phyloP scores from a whole-genome alignment of 2,888 invertebrate genomes.

The Athetis lepigone region DNA sequence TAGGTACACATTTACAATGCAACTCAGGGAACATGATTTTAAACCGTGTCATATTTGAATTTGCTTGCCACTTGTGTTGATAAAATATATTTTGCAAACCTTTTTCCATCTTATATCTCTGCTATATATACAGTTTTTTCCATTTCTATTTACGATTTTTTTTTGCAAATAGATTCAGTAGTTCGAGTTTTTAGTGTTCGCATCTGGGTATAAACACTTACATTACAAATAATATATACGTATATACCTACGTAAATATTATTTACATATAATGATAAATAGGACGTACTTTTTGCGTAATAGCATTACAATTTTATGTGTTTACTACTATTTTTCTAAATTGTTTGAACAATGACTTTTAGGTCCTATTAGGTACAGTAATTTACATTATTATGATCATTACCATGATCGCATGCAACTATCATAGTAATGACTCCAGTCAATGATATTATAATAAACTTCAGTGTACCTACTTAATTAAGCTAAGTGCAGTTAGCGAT shows the following conservation, averaged over 20 bases:
- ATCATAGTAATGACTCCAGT: slow-evolving; percentile 24
- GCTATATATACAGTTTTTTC: not conserved
- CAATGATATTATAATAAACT: too few relatives aligned
- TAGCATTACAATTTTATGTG: slow-evolving; percentile 22
- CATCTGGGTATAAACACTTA: too few relatives aligned
- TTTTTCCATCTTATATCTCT: not conserved
- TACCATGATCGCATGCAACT: slow-evolving; percentile 8
- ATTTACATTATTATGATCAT: slow-evolving; percentile 40
- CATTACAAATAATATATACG: too few relatives aligned
- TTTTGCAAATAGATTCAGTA: not conserved
- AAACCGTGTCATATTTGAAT: slow-evolving; percentile 5
- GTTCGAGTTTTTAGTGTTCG: not conserved
- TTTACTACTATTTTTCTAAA: slow-evolving; percentile 30
- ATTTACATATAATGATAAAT: not conserved
- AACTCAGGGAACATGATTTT: not conserved
- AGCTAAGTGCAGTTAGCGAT: too few relatives aligned
- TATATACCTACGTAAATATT: not conserved
- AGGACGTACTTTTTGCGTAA: not conserved
- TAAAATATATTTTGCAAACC: slow-evolving; percentile 13
- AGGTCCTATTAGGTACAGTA: slow-evolving; percentile 11
- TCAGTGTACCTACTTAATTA: too few relatives aligned
- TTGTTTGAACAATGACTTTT: slow-evolving; percentile 9
- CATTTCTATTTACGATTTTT: not conserved
- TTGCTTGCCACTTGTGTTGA: slow-evolving; percentile 1
- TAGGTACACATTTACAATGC: not conserved